phyloP scores from a whole-genome alignment of 2,888 invertebrate species.

The Lacanobia oleracea region DNA sequence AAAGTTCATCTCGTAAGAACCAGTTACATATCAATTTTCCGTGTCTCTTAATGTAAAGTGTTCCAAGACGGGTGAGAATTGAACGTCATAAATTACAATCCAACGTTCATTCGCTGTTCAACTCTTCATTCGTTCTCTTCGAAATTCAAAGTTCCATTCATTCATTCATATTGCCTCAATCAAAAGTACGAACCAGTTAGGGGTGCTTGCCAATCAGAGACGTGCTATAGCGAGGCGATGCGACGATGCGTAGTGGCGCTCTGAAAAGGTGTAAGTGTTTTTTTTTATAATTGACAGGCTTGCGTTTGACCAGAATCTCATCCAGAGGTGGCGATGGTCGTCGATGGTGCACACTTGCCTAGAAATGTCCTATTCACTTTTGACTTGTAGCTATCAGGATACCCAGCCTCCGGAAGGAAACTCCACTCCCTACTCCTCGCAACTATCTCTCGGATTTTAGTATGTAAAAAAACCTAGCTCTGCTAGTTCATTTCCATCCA shows the following conservation, averaged over 20 bases:
- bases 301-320: no score
- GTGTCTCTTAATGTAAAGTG: conserved; percentile 39
- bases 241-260: background rate
- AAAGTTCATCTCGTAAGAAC: conserved; percentile 17
- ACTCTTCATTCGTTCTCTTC: conserved; percentile 60
- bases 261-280: background rate
- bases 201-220: background rate
- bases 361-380: no score
- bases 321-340: no score
- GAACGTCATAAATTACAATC: conserved; percentile 63
- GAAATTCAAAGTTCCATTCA: conserved; percentile 66
- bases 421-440: background rate
- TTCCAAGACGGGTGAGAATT: conserved; percentile 46
- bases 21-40: conserved; percentile 30
- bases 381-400: no score
- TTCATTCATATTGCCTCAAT: conserved; percentile 66
- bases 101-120: conserved; percentile 54
- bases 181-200: conserved; percentile 58
- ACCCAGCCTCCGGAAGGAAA: no score
- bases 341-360: no score
- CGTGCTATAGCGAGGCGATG: background rate
- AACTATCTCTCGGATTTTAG: background rate
- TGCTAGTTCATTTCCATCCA: background rate
- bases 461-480: background rate
- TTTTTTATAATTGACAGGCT: no score